Evolutionary conservation across 1,140 invertebrate species (phyloP).

Genomic region (Kradibia gibbosae): DNA sequence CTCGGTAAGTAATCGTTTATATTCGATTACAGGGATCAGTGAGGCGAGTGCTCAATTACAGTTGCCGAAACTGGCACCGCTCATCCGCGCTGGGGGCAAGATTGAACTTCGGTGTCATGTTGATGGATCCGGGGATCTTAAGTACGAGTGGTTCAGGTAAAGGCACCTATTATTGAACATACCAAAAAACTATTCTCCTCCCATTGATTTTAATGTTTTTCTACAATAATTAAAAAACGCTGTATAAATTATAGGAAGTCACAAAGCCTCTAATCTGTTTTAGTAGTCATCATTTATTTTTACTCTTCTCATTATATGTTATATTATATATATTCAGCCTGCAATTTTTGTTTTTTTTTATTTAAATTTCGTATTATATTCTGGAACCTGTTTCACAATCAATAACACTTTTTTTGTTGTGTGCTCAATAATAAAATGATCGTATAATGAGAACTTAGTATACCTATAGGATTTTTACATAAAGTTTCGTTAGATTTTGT

Average conservation of each 20-base stretch:
- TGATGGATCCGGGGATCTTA: constrained; percentile 81
- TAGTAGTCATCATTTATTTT: too few species aligned
- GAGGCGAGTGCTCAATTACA: constrained; percentile 79
- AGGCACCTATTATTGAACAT: background rate
- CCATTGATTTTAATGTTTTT: background rate
- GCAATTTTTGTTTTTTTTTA: too few species aligned
- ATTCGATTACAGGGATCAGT: constrained; percentile 78
- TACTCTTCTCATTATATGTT: too few species aligned
- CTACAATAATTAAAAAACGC: background rate
- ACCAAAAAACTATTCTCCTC: constrained; percentile 7
- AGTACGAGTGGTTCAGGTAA: constrained; percentile 82
- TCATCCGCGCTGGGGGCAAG: constrained; percentile 75
- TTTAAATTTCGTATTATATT: too few species aligned
- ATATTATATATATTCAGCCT: too few species aligned
- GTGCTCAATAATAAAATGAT: too few species aligned
- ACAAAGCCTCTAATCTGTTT: too few species aligned
- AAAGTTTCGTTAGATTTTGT: too few species aligned
- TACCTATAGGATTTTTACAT: too few species aligned
- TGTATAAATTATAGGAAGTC: background rate
- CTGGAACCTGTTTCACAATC: too few species aligned
- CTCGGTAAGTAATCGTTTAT: background rate
- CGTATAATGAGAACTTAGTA: too few species aligned
- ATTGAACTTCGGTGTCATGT: constrained; percentile 82
- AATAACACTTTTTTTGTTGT: too few species aligned
- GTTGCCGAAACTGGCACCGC: constrained; percentile 74